These are phyloP conservation scores for Amphiprion ocellaris DNA, from an alignment of 2,113 vertebrate genomes.

Conservation along the genomic window DNA sequence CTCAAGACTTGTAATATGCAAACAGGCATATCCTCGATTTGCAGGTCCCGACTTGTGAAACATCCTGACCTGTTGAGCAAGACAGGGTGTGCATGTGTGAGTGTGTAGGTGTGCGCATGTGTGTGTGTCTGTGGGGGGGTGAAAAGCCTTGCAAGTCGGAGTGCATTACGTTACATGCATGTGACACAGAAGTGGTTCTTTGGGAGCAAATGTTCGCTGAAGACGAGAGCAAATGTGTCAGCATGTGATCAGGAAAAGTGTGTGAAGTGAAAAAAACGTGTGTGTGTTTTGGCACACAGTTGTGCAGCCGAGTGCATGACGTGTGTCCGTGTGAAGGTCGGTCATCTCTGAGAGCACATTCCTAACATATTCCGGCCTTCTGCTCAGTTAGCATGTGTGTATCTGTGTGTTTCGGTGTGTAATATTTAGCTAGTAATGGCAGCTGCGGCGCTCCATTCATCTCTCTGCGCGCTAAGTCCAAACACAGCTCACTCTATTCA, in stretches of 20 bases:
- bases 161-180: background rate
- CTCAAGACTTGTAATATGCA: constrained; percentile 6
- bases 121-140: constrained; percentile 12
- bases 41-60: constrained; percentile 75
- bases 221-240: constrained; percentile 31
- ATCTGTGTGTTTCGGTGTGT: constrained; percentile 49
- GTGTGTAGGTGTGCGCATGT: constrained; percentile 17
- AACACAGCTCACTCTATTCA: constrained; percentile 41
- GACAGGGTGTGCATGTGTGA: constrained; percentile 36
- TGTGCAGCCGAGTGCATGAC: constrained; percentile 7
- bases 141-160: constrained; percentile 7
- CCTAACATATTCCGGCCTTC: constrained; percentile 71
- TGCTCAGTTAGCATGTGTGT: constrained; percentile 57
- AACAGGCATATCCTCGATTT: constrained; percentile 40
- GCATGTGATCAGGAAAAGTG: constrained; percentile 30
- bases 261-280: background rate
- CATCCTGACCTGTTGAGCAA: constrained; percentile 77
- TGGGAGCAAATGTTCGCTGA: constrained; percentile 11
- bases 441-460: constrained; percentile 61
- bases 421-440: constrained; percentile 60
- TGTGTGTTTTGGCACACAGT: constrained; percentile 36
- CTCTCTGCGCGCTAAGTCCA: constrained; percentile 17
- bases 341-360: constrained; percentile 62
- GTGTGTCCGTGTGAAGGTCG: constrained; percentile 56
- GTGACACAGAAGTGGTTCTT: constrained; percentile 10